Percentiles rank a stretch among this genome's conserved stretches.
phyloP scores from a whole-genome alignment of 2,888 invertebrate genomes.

The Agonum fuliginosum region DNA sequence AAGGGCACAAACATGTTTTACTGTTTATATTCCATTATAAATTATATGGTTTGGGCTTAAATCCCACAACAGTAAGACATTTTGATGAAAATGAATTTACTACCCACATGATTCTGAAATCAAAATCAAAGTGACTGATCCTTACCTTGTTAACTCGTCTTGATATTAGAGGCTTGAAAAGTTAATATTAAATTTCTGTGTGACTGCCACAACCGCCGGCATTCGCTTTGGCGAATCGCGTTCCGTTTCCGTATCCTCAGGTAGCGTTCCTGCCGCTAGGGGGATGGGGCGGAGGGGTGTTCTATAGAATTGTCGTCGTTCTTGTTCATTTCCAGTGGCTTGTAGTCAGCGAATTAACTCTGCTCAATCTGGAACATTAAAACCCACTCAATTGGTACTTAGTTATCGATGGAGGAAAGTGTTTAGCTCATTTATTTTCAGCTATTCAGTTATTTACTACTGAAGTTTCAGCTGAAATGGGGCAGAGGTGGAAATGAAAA shows the following conservation, averaged over 20 bases:
- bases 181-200: conserved; percentile 45
- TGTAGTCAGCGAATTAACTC: conserved; percentile 15
- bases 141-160: neutral
- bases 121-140: neutral
- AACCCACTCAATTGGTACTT: conserved; percentile 38
- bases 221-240: neutral
- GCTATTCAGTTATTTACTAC: neutral
- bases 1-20: too few relatives aligned
- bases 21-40: too few relatives aligned
- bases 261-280: neutral
- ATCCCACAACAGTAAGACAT: too few relatives aligned
- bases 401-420: conserved; percentile 13
- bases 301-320: too few relatives aligned
- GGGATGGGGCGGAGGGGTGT: too few relatives aligned
- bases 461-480: too few relatives aligned
- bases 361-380: neutral
- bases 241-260: conserved; percentile 29
- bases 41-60: too few relatives aligned
- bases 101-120: neutral
- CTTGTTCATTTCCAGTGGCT: conserved; percentile 29
- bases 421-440: conserved; percentile 17
- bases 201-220: conserved; percentile 21
- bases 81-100: too few relatives aligned
- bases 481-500: too few relatives aligned
- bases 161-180: conserved; percentile 11